Conservation (phyloP, 2,888 invertebrate species). For the Timema cristinae region DNA sequence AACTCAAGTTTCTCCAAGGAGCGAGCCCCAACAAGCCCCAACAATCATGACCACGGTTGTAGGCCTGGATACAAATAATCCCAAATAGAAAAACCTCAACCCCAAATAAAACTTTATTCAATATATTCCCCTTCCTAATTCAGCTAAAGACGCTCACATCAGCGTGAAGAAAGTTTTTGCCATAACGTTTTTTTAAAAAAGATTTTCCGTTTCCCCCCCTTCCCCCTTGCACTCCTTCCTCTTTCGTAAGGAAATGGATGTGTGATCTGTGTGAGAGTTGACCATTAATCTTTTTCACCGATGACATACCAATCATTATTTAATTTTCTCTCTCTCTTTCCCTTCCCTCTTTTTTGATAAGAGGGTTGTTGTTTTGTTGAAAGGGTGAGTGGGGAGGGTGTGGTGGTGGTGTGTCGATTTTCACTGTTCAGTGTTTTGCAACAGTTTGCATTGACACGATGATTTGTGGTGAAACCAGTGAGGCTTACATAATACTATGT, state of each 20-base stretch:
- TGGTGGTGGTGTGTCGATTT: slow-evolving; percentile 1
- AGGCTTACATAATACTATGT: too few species aligned
- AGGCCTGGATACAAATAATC: too few species aligned
- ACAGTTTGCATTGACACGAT: slow-evolving; percentile 26
- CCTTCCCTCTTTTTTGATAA: background rate
- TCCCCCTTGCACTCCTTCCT: background rate
- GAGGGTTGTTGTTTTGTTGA: background rate
- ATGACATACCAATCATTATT: slow-evolving; percentile 28
- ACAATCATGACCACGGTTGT: too few species aligned
- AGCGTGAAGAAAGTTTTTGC: too few species aligned
- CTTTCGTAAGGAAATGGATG: slow-evolving; percentile 14
- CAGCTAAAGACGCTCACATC: too few species aligned
- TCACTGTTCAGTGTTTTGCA: background rate
- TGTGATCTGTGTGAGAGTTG: slow-evolving; percentile 16
- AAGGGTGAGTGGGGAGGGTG: background rate
- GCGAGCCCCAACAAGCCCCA: too few species aligned
- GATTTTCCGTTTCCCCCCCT: too few species aligned
- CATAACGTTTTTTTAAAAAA: too few species aligned
- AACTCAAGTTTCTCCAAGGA: too few species aligned
- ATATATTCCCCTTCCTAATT: too few species aligned
- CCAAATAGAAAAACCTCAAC: too few species aligned
- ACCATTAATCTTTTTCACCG: slow-evolving; percentile 25
- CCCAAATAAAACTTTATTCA: too few species aligned
- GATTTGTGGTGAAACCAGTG: slow-evolving; percentile 18
- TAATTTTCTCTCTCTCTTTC: slow-evolving; percentile 20